Evolutionary conservation across 2,113 vertebrate species (phyloP), one percentile per base, ranked within the genome.

Genomic region (Tachycineta bicolor): DNA sequence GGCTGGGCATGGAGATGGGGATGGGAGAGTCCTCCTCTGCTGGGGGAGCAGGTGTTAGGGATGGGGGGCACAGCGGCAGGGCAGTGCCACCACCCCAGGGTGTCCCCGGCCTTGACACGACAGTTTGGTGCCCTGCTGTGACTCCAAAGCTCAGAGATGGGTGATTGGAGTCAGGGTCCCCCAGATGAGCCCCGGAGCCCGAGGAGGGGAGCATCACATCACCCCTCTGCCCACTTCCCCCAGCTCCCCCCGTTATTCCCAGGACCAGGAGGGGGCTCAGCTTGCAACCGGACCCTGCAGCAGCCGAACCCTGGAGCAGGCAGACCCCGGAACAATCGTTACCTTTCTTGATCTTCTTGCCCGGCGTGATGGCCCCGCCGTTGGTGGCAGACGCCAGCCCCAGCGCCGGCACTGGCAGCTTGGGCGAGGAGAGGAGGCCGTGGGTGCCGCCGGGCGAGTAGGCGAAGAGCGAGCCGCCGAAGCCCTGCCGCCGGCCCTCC

Each of bases 341-440:
- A 99, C 99, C 99, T 98, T 99, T 99, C 97, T 99, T 99, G 96
- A 99, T 98, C 98, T 99, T 99, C 33, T 98, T 98, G 59, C 98
- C 93, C 0, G 98, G 97, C 6, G 98, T 78, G 10, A 99, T 94
- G 13, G 99, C 97, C 37, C 98, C 97, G 5, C 99, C 99, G 0
- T 99, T 99, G 98, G 99, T 99, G 81, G 97, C 97, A 6, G 98
- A 82, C 0, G 98, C 95, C 79, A 99, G 93, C 29, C 98, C 98
- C 97, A 99, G 93, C 2, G 96, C 95, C 0, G 98, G 78, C 29
- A 99, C 98, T 0, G 98, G 97, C 56, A 99, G 97, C 96, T 99
- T 99, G 10, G 99, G 98, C 0, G 99, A 99, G 74, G 99, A 98
- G 39, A 99, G 98, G 98, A 99, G 98, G 94, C 98, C 92, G 21